Percentiles rank a stretch among this genome's conserved stretches.
Conservation (phyloP, 2,797 vertebrate genomes). For the Falco naumanni region DNA sequence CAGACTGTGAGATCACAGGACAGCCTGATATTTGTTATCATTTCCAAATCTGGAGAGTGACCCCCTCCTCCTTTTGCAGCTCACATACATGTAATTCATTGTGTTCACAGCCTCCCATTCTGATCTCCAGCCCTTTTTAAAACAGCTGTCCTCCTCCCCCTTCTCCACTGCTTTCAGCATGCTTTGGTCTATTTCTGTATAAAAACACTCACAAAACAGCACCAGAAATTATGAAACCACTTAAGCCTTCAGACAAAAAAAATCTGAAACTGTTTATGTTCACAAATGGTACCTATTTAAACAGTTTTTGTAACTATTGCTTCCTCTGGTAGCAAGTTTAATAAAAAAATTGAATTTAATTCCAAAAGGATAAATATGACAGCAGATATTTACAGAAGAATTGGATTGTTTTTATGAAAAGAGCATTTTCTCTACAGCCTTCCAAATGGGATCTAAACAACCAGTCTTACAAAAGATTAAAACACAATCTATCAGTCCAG, state of each 20-base stretch:
- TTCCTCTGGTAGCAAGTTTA: constrained; percentile 57
- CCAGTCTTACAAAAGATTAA: constrained; percentile 52
- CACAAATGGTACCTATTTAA: constrained; percentile 52
- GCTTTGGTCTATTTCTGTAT: constrained; percentile 37
- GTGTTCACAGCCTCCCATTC: not conserved
- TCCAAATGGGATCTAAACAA: constrained; percentile 62
- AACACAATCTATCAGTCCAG: constrained; percentile 1
- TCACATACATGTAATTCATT: not conserved
- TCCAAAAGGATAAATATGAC: constrained; percentile 63
- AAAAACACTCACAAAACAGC: not conserved
- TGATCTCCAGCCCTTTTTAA: not conserved
- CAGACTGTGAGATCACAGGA: not conserved
- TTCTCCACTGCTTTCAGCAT: constrained; percentile 8
- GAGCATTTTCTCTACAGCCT: constrained; percentile 39
- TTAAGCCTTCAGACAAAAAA: constrained; percentile 42
- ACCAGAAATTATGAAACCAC: constrained; percentile 44
- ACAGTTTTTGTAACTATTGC: constrained; percentile 51
- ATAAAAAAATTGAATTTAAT: constrained; percentile 34
- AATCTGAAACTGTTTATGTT: constrained; percentile 43
- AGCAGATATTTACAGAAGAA: constrained; percentile 70
- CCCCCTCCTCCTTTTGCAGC: not conserved
- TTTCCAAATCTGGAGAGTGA: constrained; percentile 11
- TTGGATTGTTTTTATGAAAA: constrained; percentile 41
- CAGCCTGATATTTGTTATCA: not conserved
- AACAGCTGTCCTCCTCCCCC: not conserved